Evolutionary conservation across 1,140 invertebrate genomes (phyloP), one percentile per base, ranked within the genome.

Genomic region (Capitella teleta): DNA sequence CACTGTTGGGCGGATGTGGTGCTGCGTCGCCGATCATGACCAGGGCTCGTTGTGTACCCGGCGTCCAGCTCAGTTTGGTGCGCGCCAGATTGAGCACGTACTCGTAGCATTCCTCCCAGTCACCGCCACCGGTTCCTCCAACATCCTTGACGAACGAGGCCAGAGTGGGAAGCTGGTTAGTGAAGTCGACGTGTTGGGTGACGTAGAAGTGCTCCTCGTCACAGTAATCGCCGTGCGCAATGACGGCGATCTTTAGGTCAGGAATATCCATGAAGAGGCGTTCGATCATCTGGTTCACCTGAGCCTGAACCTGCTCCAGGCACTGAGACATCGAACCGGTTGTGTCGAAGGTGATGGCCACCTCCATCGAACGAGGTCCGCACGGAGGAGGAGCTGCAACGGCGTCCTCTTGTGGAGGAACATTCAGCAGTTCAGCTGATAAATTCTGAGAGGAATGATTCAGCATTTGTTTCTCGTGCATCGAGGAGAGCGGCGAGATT

Each of bases 161-260:
- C 10, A 45, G 47, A 2, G 43, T 19, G 14, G 18, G 24, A n/a
- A 5, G 44, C 19, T 42, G 44, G n/a, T 18, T 23, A 5, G 32
- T 42, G 26, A 30, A 30, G 49, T 45, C 32, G 3, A 30, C 21
- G 36, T 59, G 51, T 44, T 66, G 61, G 28, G 61, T 66, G 5
- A 66, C 51, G 42, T 67, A 67, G 41, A 59, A 45, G 3, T 55
- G 48, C 10, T 57, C 52, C 32, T 54, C 49, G n/a, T n/a, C n/a
- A n/a, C n/a, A n/a, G 48, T 67, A 67, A 32, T 67, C 64, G 10
- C 63, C 64, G 41, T 65, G 63, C 18, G 62, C 63, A 28, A 64
- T 47, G 28, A 67, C 62, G 2, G 61, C 60, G 14, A 64, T 56
- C 21, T 57, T 48, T 18, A 65, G 61, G 36, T 55, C 57, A 8